These are phyloP conservation scores for Phrixothrix hirtus DNA, from an alignment of 2,888 invertebrate genomes.

Conservation along the genomic window DNA sequence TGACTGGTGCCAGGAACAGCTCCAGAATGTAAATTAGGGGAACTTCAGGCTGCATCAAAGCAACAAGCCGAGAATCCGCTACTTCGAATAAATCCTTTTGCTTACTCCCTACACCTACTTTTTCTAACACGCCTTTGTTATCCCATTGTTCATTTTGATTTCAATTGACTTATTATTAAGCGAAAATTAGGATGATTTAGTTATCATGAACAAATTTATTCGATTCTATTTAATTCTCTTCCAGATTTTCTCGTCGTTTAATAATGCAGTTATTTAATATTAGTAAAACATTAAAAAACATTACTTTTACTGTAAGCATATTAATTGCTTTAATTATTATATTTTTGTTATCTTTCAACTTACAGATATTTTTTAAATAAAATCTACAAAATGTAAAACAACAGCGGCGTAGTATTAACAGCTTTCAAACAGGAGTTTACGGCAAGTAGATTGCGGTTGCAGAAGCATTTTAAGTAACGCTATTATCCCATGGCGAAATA, in stretches of 20 bases:
- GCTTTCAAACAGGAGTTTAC: too few relatives aligned
- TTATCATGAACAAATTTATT: conserved; percentile 26
- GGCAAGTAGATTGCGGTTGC: too few relatives aligned
- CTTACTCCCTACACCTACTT: conserved; percentile 8
- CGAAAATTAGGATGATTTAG: conserved; percentile 38
- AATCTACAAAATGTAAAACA: too few relatives aligned
- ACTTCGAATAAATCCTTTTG: conserved; percentile 34
- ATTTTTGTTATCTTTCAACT: too few relatives aligned
- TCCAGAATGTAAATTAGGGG: conserved; percentile 48
- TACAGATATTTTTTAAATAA: too few relatives aligned
- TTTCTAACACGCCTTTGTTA: conserved; percentile 29
- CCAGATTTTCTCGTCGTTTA: not conserved
- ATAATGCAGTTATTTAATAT: too few relatives aligned
- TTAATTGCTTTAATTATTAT: too few relatives aligned
- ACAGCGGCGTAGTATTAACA: too few relatives aligned
- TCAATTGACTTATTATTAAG: conserved; percentile 45
- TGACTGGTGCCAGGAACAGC: conserved; percentile 47
- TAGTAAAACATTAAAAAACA: too few relatives aligned
- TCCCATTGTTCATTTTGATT: conserved; percentile 44
- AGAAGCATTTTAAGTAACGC: too few relatives aligned
- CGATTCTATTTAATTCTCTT: conserved; percentile 3
- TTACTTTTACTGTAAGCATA: too few relatives aligned
- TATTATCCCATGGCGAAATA: too few relatives aligned
- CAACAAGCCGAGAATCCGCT: conserved; percentile 46
- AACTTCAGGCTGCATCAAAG: conserved; percentile 48